Evolutionary conservation across 2,113 vertebrate genomes (phyloP).

Genomic region (Misgurnus mizolepis): DNA sequence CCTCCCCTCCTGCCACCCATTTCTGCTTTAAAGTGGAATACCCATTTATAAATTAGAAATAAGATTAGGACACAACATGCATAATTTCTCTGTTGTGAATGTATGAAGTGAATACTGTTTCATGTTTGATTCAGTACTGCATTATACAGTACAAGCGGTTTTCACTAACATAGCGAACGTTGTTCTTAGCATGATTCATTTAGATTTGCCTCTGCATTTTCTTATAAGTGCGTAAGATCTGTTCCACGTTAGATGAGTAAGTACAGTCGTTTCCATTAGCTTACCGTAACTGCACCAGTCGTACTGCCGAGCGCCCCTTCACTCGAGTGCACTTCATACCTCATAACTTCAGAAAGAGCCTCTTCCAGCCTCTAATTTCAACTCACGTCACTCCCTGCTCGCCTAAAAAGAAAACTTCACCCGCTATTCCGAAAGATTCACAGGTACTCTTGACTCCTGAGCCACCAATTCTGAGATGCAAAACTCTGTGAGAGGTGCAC

Average conservation of each 20-base stretch:
- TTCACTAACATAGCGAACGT: neutral
- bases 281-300: constrained; percentile 15
- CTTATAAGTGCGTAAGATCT: neutral
- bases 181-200: neutral
- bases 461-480: constrained; percentile 57
- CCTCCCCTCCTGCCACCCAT: no score
- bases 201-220: neutral
- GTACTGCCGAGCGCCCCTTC: constrained; percentile 22
- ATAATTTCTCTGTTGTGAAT: no score
- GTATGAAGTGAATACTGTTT: neutral
- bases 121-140: no score
- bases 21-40: no score
- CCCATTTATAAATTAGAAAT: no score
- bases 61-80: no score
- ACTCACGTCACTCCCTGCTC: constrained; percentile 47
- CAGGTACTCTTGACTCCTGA: constrained; percentile 9
- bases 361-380: constrained; percentile 43
- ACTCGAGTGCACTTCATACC: constrained; percentile 48
- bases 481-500: constrained; percentile 69
- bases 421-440: constrained; percentile 54
- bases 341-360: constrained; percentile 61
- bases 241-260: neutral
- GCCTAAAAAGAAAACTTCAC: constrained; percentile 40
- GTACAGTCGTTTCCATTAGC: constrained; percentile 52
- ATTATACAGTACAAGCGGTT: neutral